A percentile compares a stretch with the other conserved stretches of the same genome.
Conservation (phyloP, 2,113 vertebrate genomes). For the Terrapene triunguis region DNA sequence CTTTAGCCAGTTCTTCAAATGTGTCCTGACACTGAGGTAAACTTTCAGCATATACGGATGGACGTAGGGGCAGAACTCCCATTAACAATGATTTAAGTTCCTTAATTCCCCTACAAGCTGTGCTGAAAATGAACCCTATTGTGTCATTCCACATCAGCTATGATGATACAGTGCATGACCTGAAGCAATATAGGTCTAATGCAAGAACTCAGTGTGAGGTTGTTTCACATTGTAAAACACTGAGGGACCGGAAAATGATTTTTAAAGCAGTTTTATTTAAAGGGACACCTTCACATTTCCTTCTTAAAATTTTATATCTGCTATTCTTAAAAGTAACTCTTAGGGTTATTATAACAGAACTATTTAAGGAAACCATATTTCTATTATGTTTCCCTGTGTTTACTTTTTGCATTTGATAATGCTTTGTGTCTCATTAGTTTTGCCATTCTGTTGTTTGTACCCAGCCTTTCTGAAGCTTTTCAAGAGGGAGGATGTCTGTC, state of each 20-base stretch:
- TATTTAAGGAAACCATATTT: not conserved
- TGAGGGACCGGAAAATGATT: not conserved
- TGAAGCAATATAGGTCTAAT: not conserved
- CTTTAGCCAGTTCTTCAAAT: constrained; percentile 25
- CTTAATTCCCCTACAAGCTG: constrained; percentile 49
- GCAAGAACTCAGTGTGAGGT: constrained; percentile 9
- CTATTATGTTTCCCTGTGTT: not conserved
- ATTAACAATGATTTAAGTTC: not conserved
- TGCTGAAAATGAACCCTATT: constrained; percentile 47
- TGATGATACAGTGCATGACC: constrained; percentile 5
- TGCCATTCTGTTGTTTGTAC: not conserved
- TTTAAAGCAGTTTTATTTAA: not conserved
- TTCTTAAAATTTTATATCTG: not conserved
- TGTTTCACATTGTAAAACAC: not conserved
- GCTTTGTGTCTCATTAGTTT: not conserved
- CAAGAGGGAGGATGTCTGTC: not conserved
- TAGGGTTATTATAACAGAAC: not conserved
- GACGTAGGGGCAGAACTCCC: not conserved
- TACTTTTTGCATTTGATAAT: not conserved
- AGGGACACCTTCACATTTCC: not conserved
- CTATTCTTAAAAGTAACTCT: not conserved
- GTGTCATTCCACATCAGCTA: constrained; percentile 39
- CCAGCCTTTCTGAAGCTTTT: not conserved
- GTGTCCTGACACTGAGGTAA: not conserved
- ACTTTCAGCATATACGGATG: constrained; percentile 1